phyloP scores from a whole-genome alignment of 1,140 invertebrate species.

The silkworm (Bombyx mori) region DNA sequence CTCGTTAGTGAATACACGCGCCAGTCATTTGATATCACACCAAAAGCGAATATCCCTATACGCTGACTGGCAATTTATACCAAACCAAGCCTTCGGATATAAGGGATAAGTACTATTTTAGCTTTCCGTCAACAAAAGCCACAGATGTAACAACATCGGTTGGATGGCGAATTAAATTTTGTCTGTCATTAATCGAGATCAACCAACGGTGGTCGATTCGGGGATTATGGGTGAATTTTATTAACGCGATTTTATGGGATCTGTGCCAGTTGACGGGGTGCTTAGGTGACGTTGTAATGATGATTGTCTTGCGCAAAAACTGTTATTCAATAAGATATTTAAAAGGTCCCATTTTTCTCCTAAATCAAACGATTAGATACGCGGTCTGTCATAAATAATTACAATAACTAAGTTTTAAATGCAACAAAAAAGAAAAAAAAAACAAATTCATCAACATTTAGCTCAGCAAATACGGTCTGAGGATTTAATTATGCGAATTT shows the following conservation, averaged over 20 bases:
- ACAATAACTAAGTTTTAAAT: neutral
- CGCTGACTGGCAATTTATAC: slow-evolving; percentile 7
- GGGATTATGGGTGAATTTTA: slow-evolving; percentile 54
- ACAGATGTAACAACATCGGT: slow-evolving; percentile 44
- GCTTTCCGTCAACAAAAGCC: neutral
- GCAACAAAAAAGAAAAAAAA: slow-evolving; percentile 1
- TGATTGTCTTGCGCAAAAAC: too few species aligned
- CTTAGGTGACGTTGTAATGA: too few species aligned
- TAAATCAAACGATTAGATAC: too few species aligned
- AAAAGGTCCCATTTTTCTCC: too few species aligned
- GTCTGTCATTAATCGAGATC: slow-evolving; percentile 53
- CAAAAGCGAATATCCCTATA: slow-evolving; percentile 16
- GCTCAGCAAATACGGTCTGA: slow-evolving; percentile 28
- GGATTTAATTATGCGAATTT: slow-evolving; percentile 48
- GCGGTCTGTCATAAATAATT: too few species aligned
- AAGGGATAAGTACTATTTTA: slow-evolving; percentile 18
- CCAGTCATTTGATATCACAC: slow-evolving; percentile 60
- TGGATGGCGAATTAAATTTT: slow-evolving; percentile 56
- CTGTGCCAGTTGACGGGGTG: neutral
- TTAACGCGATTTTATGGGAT: slow-evolving; percentile 34
- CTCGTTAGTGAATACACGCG: slow-evolving; percentile 58
- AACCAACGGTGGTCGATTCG: slow-evolving; percentile 20
- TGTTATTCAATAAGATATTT: too few species aligned
- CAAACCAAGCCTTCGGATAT: slow-evolving; percentile 29
- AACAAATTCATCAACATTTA: slow-evolving; percentile 41